A percentile compares a stretch with the other conserved stretches of the same genome.
Evolutionary conservation across 2,888 invertebrate genomes (phyloP).

Genomic region (Linyphia triangularis): DNA sequence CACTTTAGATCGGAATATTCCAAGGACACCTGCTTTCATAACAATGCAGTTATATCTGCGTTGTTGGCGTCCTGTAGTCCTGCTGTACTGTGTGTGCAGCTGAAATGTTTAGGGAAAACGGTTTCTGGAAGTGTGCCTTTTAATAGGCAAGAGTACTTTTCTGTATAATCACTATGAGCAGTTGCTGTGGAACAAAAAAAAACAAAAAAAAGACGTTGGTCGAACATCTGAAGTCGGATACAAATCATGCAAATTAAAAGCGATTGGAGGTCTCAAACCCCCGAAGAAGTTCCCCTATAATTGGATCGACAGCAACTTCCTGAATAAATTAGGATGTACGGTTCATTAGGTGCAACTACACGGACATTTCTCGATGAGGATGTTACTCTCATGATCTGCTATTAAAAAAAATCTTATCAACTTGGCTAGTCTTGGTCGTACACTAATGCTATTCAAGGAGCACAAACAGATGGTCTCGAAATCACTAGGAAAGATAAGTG

Average conservation of each 20-base stretch:
- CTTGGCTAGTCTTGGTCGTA: too few species aligned
- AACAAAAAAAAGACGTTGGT: constrained; percentile 3
- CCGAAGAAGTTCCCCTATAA: background rate
- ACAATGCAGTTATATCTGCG: background rate
- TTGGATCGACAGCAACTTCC: background rate
- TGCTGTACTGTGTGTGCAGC: constrained; percentile 48
- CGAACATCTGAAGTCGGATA: constrained; percentile 12
- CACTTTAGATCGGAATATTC: constrained; percentile 49
- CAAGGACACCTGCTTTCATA: constrained; percentile 64
- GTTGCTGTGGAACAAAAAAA: too few species aligned
- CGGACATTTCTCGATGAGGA: background rate
- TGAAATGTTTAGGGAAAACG: constrained; percentile 38
- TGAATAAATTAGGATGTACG: background rate
- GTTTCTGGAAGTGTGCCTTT: background rate
- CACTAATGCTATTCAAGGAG: too few species aligned
- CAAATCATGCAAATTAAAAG: constrained; percentile 30
- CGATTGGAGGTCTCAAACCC: background rate
- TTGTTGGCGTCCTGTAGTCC: constrained; percentile 16
- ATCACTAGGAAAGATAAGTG: too few species aligned
- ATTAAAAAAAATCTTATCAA: too few species aligned
- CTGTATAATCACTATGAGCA: constrained; percentile 7
- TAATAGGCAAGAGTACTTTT: background rate
- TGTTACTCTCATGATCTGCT: background rate
- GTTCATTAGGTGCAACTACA: background rate
- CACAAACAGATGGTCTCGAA: too few species aligned